Percentiles rank a stretch among this genome's conserved stretches.
Evolutionary conservation across 1,140 invertebrate genomes (phyloP).

Genomic region (Monomorium pharaonis): DNA sequence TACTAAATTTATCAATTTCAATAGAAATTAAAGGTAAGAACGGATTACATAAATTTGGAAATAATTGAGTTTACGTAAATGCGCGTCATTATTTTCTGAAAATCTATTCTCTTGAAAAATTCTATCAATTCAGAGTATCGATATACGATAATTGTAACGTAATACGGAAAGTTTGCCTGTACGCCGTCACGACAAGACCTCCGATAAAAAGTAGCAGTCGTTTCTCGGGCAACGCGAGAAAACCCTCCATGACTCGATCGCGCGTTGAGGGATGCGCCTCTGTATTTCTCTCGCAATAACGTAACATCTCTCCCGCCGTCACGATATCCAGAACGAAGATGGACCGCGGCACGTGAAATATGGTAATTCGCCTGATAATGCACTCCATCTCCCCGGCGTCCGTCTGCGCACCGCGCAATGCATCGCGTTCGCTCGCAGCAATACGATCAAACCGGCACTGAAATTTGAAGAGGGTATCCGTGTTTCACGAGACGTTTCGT

Average conservation of each 20-base stretch:
- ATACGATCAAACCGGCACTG: slow-evolving; percentile 57
- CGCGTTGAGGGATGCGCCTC: slow-evolving; percentile 38
- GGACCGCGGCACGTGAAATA: slow-evolving; percentile 62
- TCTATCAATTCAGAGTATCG: background rate
- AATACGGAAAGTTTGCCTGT: background rate
- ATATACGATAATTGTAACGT: background rate
- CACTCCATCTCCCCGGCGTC: slow-evolving; percentile 59
- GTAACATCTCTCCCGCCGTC: slow-evolving; percentile 33
- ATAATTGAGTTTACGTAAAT: background rate
- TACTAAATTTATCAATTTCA: no score
- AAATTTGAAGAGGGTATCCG: slow-evolving; percentile 58
- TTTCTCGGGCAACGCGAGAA: slow-evolving; percentile 15
- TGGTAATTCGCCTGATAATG: slow-evolving; percentile 66
- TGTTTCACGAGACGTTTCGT: slow-evolving; percentile 53
- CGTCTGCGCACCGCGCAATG: slow-evolving; percentile 18
- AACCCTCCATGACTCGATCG: slow-evolving; percentile 43
- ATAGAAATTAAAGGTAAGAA: no score
- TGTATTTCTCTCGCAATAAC: slow-evolving; percentile 29
- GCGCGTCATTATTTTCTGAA: background rate
- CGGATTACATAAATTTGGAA: background rate
- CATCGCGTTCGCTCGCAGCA: slow-evolving; percentile 30
- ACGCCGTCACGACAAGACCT: background rate
- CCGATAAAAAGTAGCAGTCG: slow-evolving; percentile 9
- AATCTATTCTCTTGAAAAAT: background rate
- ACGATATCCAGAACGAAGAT: slow-evolving; percentile 67